Evolutionary conservation across 2,888 invertebrate genomes (phyloP), one percentile per base, ranked within the genome.

Genomic region (Bugulina stolonifera): DNA sequence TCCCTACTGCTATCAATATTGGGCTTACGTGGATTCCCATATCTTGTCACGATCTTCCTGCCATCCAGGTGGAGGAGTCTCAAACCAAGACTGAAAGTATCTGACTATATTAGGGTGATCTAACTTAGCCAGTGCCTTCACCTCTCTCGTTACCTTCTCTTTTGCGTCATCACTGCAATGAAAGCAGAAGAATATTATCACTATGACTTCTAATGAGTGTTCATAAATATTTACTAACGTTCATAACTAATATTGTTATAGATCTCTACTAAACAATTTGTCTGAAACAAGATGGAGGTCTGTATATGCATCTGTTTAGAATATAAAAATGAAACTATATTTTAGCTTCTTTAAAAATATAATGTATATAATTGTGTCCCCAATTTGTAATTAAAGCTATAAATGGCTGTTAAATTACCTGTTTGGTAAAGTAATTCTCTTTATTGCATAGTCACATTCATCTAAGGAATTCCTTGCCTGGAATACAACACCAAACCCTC

Each of bases 401-500:
- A n/a, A n/a, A n/a, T n/a, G n/a, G n/a, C n/a, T 43, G 43, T 10
- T 43, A 5, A 43, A 43, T 72, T 74, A 85, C 86, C 82, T 85
- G 76, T 85, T 90, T 0, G 94, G 93, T 73, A 98, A 85, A 0
- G 91, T 89, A 72, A 97, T 96, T 79, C 97, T 88, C 86, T 99
- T 99, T 0, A 99, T 91, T 3, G 98, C 98, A 85, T 98, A 99
- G 74, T 89, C 89, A 77, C 93, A 91, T 79, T 95, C 93, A 81
- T 99, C 98, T 73, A 96, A 90, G 83, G 93, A 93, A 83, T 97
- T 95, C 81, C 89, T 90, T 0, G 93, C 95, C 82, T 96, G 93
- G 83, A 97, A 97, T 0, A 99, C 98, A 1, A 97, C 91, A 0
- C 98, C 98, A 84, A 96, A 99, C 0, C 97, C 98, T 27, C 98